Evolutionary conservation across 2,888 invertebrate species (phyloP).

Genomic region (Nebria brevicollis): DNA sequence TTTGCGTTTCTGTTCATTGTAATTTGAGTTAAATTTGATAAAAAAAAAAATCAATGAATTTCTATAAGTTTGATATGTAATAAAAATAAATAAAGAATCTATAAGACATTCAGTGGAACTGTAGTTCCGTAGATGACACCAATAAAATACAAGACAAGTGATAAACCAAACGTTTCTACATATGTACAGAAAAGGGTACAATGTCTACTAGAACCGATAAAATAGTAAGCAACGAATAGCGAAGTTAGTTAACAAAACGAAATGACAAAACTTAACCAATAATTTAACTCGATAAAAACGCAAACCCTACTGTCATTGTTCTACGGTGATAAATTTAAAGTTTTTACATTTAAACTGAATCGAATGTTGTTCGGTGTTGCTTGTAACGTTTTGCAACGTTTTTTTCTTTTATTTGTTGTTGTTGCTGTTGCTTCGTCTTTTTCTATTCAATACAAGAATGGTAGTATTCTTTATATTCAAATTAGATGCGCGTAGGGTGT

Average conservation of each 20-base stretch:
- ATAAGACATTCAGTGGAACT: neutral
- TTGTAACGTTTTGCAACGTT: constrained; percentile 29
- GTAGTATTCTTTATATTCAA: constrained; percentile 63
- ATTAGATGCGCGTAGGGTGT: constrained; percentile 49
- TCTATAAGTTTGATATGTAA: too few relatives aligned
- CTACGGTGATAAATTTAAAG: constrained; percentile 63
- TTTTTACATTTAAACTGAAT: constrained; percentile 63
- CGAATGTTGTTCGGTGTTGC: constrained; percentile 52
- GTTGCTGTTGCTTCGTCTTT: constrained; percentile 48
- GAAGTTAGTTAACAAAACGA: constrained; percentile 51
- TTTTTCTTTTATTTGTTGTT: constrained; percentile 22
- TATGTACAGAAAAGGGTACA: neutral
- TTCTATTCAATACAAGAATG: constrained; percentile 60
- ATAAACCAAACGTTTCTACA: neutral
- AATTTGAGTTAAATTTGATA: too few relatives aligned
- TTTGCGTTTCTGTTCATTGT: too few relatives aligned
- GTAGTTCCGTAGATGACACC: neutral
- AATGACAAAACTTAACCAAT: constrained; percentile 63
- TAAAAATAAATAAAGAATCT: too few relatives aligned
- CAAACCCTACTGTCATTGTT: constrained; percentile 61
- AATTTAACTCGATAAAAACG: constrained; percentile 64
- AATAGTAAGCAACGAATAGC: constrained; percentile 8
- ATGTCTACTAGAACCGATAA: neutral
- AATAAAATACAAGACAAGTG: neutral
- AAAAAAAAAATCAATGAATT: too few relatives aligned